These are phyloP conservation scores for Hermaeophaga mercurialis DNA, from an alignment of 2,888 invertebrate genomes.

Conservation along the genomic window DNA sequence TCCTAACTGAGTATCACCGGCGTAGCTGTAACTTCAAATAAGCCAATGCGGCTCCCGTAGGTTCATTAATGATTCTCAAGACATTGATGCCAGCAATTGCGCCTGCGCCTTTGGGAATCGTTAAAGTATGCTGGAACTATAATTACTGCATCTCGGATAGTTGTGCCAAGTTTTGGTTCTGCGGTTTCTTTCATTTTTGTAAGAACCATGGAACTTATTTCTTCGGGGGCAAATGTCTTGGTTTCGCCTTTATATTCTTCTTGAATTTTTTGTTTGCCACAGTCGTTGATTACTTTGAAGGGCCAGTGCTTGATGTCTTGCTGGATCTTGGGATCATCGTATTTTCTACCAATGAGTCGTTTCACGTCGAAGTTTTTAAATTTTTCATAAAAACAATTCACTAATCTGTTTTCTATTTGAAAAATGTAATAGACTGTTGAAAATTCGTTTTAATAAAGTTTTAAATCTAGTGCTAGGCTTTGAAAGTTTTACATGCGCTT, in stretches of 20 bases:
- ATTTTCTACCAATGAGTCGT: constrained; percentile 80
- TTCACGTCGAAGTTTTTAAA: constrained; percentile 63
- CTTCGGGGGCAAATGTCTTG: constrained; percentile 71
- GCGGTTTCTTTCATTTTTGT: constrained; percentile 53
- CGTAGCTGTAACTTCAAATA: constrained; percentile 83
- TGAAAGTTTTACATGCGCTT: background rate
- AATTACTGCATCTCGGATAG: constrained; percentile 62
- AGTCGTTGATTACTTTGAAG: constrained; percentile 71
- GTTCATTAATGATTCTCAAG: constrained; percentile 82
- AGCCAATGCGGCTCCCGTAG: constrained; percentile 52
- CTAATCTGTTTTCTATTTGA: no score
- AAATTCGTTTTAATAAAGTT: no score
- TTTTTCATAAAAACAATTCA: no score
- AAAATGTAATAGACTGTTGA: no score
- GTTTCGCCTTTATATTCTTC: constrained; percentile 69
- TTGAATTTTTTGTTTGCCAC: constrained; percentile 70
- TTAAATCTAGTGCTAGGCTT: no score
- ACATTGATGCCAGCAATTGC: constrained; percentile 68
- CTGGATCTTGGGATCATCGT: constrained; percentile 75
- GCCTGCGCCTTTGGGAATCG: constrained; percentile 83
- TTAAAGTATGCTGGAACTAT: constrained; percentile 56
- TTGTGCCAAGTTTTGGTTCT: constrained; percentile 28
- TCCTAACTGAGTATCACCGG: constrained; percentile 83
- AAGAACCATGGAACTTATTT: constrained; percentile 72
- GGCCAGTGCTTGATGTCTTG: constrained; percentile 86